These are phyloP conservation scores for Troides oblongomaculatus DNA, from an alignment of 2,888 invertebrate genomes.

Conservation along the genomic window DNA sequence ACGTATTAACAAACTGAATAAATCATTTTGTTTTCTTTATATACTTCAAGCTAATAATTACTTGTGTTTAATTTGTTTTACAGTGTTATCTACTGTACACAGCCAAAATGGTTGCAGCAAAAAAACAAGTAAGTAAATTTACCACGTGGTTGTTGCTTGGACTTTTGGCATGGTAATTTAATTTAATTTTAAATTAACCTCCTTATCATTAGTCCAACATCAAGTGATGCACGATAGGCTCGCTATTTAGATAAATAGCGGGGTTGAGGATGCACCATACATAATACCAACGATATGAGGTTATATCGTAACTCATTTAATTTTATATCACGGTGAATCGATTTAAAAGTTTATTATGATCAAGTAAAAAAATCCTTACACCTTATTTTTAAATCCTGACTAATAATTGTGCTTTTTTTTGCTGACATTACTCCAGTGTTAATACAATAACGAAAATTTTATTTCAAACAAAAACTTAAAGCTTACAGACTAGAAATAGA, in stretches of 20 bases:
- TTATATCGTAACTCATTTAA: constrained; percentile 22
- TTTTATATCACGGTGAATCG: no score
- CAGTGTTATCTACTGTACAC: constrained; percentile 42
- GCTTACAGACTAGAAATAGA: no score
- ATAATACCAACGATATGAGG: constrained; percentile 34
- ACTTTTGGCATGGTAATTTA: constrained; percentile 54
- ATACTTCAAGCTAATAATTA: background rate
- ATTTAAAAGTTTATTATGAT: no score
- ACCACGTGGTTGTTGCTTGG: constrained; percentile 52
- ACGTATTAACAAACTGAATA: background rate
- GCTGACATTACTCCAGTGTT: no score
- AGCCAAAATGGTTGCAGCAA: constrained; percentile 88
- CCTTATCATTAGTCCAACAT: constrained; percentile 53
- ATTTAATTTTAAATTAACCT: constrained; percentile 41
- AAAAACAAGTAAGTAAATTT: constrained; percentile 85
- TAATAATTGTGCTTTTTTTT: no score
- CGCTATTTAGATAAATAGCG: constrained; percentile 58
- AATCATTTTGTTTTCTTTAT: background rate
- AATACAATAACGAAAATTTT: no score
- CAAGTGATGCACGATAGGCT: constrained; percentile 69
- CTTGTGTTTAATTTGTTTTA: constrained; percentile 27
- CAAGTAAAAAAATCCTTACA: no score
- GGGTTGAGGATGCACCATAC: constrained; percentile 69
- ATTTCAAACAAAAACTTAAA: no score
- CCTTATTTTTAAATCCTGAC: no score